Base-by-base conservation (phyloP, 2,113 vertebrate genomes). In the Nymphicus hollandicus region DNA sequence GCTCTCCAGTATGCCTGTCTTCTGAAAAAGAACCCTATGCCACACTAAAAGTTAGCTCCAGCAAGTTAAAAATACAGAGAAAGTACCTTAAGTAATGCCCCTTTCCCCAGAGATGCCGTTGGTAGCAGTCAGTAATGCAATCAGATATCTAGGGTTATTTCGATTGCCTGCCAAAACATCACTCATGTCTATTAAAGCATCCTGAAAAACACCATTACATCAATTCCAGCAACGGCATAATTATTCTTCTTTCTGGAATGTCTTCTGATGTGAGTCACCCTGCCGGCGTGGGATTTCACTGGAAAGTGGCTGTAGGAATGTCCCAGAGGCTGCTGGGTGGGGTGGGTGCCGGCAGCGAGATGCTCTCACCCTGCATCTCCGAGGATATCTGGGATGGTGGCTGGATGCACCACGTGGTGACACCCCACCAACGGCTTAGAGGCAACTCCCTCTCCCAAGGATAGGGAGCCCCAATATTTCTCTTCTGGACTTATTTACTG, bases 171-270 rank as follows among this genome's bases (percentile, higher is more conserved):
- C 97, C 97, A 98, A 98, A 98, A 97, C 93, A 98, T 97, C 95
- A 93, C 96, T 97, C 97, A 96, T 71, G 83, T 97, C 97, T 98
- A 97, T 94, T 97, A 97, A 97, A 97, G 96, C 95, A 97, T 98
- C 97, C 96, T 97, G 94, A 97, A 98, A 98, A 98, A 98, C 91
- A 97, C 91, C 95, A 98, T 98, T 97, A 97, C 97, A 98, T 98
- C 98, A 97, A 97, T 97, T 97, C 97, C 96, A 97, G 95, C 97
- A 96, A 97, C 69, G 96, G 95, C 92, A 88, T 96, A 96, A 98
- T 97, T 98, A 96, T 97, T 98, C 96, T 96, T 97, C 96, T 97
- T 98, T 98, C 97, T 98, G 97, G 97, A 98, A 98, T 98, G 97
- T 97, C 97, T 97, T 98, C 97, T 97, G 88, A 96, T 80, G 89